Base-by-base conservation (phyloP, 2,888 invertebrate species). In the Sipha maydis region DNA sequence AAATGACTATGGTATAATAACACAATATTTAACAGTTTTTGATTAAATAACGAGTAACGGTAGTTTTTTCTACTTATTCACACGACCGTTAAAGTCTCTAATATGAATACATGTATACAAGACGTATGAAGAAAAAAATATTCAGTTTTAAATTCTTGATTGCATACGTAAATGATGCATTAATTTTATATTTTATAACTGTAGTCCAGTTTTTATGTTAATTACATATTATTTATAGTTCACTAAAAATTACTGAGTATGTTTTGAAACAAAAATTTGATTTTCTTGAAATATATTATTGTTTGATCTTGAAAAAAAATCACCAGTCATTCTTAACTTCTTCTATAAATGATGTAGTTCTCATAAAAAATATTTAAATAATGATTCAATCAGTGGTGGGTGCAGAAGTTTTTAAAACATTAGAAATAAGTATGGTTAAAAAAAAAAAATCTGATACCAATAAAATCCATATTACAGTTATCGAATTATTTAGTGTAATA, bases 1-100 rank as follows among this genome's bases (percentile, higher is more conserved):
- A 34, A 73, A 73, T 71, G 17, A 73, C 31, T 73, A 34, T 19
- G 31, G 71, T 73, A 61, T 61, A 71, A 71, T 71, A 71, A 71
- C 17, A 28, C 17, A 17, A 28, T 71, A 14, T 28, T 71, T 17
- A 71, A 71, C 28, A 3, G 28, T 71, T 28, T 71, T 71, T 31
- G 71, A 71, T 71, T 28, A 71, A 71, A 31, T 14, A 28, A 28
- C 71, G 14, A 31, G 31, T 71, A 71, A 71, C 71, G 71, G 71
- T 71, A 17, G 21, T 28, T 31, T 71, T 31, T 31, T 71, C 71
- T 28, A 71, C 31, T 71, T 71, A 28, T 28, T 28, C 71, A 14
- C 71, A 71, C 71, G 31, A 71, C 14, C 71, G 31, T 71, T 71
- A 71, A 71, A 28, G 71, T 31, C 48, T 14, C 48, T 48, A 14